A percentile compares a stretch with the other conserved stretches of the same genome.
These are phyloP conservation scores for Acipenser transmontanus DNA, from an alignment of 2,797 vertebrate species.

Conservation along the genomic window DNA sequence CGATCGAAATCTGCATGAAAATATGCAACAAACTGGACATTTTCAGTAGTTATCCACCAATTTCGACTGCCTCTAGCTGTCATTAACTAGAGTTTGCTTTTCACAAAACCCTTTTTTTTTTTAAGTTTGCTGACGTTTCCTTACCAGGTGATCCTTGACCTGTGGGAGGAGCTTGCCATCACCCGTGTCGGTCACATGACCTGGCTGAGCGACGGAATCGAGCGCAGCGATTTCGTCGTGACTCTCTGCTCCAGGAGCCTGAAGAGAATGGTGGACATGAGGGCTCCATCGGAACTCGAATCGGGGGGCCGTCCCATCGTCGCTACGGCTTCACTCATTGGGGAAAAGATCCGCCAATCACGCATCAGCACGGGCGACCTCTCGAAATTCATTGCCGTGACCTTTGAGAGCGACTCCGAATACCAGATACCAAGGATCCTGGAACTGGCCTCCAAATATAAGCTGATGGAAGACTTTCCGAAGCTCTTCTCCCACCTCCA, in stretches of 20 bases:
- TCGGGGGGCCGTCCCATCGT: neutral
- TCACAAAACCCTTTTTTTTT: neutral
- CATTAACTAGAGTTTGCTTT: neutral
- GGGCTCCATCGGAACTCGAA: neutral
- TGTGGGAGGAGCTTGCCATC: constrained; percentile 13
- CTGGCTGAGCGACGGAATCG: constrained; percentile 4
- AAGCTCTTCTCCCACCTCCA: constrained; percentile 6
- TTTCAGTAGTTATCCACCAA: too few species aligned
- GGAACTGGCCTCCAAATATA: constrained; percentile 5
- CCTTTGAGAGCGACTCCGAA: neutral
- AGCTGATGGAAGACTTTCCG: constrained; percentile 1
- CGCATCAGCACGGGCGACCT: neutral
- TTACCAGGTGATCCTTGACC: constrained; percentile 11
- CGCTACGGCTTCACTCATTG: neutral
- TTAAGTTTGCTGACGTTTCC: neutral
- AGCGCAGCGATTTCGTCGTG: neutral
- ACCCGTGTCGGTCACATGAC: constrained; percentile 1
- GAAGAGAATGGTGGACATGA: constrained; percentile 1
- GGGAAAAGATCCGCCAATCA: neutral
- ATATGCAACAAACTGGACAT: neutral
- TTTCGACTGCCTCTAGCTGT: too few species aligned
- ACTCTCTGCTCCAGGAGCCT: constrained; percentile 11
- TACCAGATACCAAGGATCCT: neutral
- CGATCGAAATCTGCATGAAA: neutral
- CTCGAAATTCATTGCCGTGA: constrained; percentile 2